Evolutionary conservation across 2,888 invertebrate species (phyloP), one percentile per base, ranked within the genome.

Genomic region (Pseudococcus jackbeardsleyi): DNA sequence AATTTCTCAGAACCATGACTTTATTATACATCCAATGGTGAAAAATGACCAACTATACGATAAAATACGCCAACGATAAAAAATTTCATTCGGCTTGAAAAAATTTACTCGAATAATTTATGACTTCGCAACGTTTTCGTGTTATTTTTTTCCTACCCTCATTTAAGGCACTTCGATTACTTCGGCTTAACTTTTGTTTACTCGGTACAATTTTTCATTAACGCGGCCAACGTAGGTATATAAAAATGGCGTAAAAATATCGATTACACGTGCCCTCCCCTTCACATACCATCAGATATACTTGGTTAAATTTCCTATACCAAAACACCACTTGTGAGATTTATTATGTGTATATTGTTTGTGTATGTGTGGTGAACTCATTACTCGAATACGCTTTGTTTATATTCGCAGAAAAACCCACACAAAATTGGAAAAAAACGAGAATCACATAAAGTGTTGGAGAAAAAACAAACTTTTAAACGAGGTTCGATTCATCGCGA

Each of bases 201-300:
- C 72, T 33, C 6, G 33, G 72, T 33, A 33, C 72, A 72, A 72
- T 72, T 72, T 26, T 72, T 15, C 72, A 72, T 72, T 26, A 33
- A 12, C 72, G 5, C 12, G 72, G 72, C 15, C 26, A 26, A 72
- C 22, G 33, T 33, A 12, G 6, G 9, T 6, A 9, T 42, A 42
- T 42, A 68, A 33, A 72, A 72, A 33, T 72, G 33, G 48, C 72
- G 72, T 33, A 9, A 15, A 72, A 72, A 26, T 72, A 72, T 72
- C 72, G 72, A 72, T 72, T 72, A 33, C 72, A 72, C 72, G 72
- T 72, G 72, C 33, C 33, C 72, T 26, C 33, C 33, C 72, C 26
- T 72, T 72, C 42, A 42, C 5, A 42, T 42, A 42, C 42, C 5
- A 42, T 42, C 42, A 50, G 50, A 50, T 50, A 17, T 50, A 50